Evolutionary conservation across 2,888 invertebrate species (phyloP).

Genomic region (Dendrolimus houi): DNA sequence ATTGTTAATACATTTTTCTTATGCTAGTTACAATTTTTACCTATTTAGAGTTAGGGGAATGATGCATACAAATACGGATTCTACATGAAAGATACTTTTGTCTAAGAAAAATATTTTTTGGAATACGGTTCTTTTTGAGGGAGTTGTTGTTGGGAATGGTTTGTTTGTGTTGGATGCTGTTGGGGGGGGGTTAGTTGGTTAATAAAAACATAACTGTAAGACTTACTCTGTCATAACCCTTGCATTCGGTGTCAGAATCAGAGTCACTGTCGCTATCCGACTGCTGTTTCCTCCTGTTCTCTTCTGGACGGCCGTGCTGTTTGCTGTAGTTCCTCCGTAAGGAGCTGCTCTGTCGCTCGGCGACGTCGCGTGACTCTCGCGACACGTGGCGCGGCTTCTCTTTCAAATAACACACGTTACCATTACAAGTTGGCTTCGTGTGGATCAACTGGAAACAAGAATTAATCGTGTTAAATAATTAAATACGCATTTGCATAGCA

Average conservation of each 20-base stretch:
- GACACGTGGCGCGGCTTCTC: constrained; percentile 23
- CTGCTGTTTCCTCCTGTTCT: constrained; percentile 49
- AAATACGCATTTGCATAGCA: no score
- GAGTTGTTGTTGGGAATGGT: no score
- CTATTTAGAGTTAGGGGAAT: no score
- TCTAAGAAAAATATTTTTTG: no score
- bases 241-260: constrained; percentile 75
- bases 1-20: no score
- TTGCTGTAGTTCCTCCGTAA: constrained; percentile 61
- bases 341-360: constrained; percentile 21
- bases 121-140: no score
- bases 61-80: no score
- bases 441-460: constrained; percentile 41
- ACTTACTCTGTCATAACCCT: constrained; percentile 67
- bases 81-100: no score
- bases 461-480: no score
- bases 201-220: background rate
- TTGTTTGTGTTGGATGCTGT: no score
- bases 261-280: constrained; percentile 76
- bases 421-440: constrained; percentile 49
- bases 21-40: no score
- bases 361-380: constrained; percentile 21
- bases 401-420: constrained; percentile 49
- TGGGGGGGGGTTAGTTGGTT: no score
- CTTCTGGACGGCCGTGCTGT: constrained; percentile 59